These are phyloP conservation scores for Rhinella marina DNA, from an alignment of 2,797 vertebrate genomes.

Conservation along the genomic window DNA sequence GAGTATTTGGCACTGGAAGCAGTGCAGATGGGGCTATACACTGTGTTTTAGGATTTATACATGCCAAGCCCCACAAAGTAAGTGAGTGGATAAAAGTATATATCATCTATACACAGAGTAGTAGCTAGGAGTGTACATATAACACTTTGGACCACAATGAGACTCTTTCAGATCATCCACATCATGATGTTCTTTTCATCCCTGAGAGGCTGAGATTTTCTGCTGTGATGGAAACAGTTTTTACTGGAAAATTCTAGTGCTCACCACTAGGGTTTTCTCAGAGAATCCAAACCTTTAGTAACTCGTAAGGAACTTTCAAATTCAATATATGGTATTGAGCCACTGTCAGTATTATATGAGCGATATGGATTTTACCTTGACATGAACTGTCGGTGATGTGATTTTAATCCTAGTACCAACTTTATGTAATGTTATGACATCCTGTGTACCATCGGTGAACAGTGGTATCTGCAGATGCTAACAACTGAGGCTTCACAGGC, in stretches of 20 bases:
- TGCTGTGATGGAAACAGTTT: no score
- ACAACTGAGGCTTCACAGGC: no score
- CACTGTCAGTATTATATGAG: not conserved
- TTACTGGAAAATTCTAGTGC: no score
- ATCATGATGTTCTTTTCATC: not conserved
- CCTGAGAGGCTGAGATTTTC: no score
- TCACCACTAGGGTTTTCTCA: not conserved
- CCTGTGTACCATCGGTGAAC: no score
- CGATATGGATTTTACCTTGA: not conserved
- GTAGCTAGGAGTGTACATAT: not conserved
- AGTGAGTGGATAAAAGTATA: not conserved
- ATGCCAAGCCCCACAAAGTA: not conserved
- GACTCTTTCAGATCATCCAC: not conserved
- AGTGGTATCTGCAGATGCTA: not conserved
- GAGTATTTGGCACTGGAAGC: slow-evolving; percentile 5
- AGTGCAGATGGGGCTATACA: not conserved
- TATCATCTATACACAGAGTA: not conserved
- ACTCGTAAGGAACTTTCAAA: not conserved
- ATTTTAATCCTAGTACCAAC: not conserved
- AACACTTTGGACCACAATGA: not conserved
- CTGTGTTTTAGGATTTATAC: not conserved
- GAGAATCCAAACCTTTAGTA: not conserved
- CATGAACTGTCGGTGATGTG: not conserved
- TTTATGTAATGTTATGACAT: not conserved
- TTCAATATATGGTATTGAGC: not conserved